These are phyloP conservation scores for Stenodera caucasica DNA, from an alignment of 2,888 invertebrate genomes.

Conservation along the genomic window DNA sequence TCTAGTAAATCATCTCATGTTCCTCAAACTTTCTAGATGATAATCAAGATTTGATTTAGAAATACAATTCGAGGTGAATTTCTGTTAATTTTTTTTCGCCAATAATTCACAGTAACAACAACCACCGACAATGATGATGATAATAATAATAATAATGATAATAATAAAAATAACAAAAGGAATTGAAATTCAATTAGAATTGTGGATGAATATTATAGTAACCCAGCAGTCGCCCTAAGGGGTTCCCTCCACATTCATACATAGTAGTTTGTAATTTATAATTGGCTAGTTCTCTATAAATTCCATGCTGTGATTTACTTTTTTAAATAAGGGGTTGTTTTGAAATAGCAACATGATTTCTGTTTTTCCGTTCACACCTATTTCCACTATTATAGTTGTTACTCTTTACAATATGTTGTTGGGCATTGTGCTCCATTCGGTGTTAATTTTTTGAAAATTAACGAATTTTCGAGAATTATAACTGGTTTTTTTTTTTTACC, in stretches of 20 bases:
- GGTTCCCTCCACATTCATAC: too few species aligned
- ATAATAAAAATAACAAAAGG: not conserved
- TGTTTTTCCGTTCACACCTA: not conserved
- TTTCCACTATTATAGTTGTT: not conserved
- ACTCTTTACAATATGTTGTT: not conserved
- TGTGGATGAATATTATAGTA: slow-evolving; percentile 5
- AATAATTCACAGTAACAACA: not conserved
- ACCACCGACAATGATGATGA: not conserved
- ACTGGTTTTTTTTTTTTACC: not conserved
- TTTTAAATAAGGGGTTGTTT: not conserved
- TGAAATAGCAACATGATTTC: slow-evolving; percentile 2
- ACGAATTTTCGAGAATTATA: not conserved
- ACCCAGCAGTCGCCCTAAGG: not conserved
- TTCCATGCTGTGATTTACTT: not conserved
- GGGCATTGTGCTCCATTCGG: not conserved
- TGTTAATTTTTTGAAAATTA: not conserved
- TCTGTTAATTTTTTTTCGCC: too few species aligned
- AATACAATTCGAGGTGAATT: too few species aligned
- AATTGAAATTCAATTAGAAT: slow-evolving; percentile 2
- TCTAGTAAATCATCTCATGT: too few species aligned
- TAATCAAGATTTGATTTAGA: too few species aligned
- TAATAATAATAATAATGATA: not conserved
- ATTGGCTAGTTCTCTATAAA: slow-evolving; percentile 9
- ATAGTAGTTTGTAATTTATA: not conserved
- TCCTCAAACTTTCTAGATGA: too few species aligned